Evolutionary conservation across 2,888 invertebrate species (phyloP), one percentile per base, ranked within the genome.

Genomic region (Elysia crispata): DNA sequence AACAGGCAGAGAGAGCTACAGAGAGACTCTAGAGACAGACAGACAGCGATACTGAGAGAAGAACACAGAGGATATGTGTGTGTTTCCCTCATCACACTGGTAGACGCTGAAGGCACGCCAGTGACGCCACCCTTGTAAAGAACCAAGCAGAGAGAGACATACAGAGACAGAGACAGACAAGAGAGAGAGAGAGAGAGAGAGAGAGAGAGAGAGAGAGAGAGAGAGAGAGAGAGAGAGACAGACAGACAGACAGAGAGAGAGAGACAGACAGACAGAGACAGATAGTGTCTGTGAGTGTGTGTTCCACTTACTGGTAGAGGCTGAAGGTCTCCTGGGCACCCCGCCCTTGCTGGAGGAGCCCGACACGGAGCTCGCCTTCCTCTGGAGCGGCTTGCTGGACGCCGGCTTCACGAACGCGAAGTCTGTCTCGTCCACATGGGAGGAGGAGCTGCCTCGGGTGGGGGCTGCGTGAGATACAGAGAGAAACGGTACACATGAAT

Each of bases 361-460:
- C 5, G 41, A 41, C 41, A 41, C 64, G 31, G 79, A 49, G n/a
- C 73, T 73, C n/a, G 72, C 64, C 23, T 79, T 79, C 30, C 79
- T 73, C 31, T 79, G 73, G 5, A 74, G n/a, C 0, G 79, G 72
- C 66, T 79, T 79, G n/a, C 54, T 73, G n/a, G 73, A 49, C 11
- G 73, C 60, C 3, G 79, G 79, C 23, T 79, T 79, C 50, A 74
- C 54, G n/a, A 79, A 79, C n/a, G 72, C 79, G 73, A 79, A 79
- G 31, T 79, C 79, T 15, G 70, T 57, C 15, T 77, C 77, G 18
- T 77, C 77, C n/a, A 62, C 25, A 5, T 13, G 8, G 18, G 77
- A 77, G 28, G 54, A 54, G 30, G 50, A 28, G 62, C 77, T 72
- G 60, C 72, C 41, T 0, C 77, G 70, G 11, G 60, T 25, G n/a